These are phyloP conservation scores for Drosophila birchii DNA, from an alignment of 2,888 invertebrate species.

Conservation along the genomic window DNA sequence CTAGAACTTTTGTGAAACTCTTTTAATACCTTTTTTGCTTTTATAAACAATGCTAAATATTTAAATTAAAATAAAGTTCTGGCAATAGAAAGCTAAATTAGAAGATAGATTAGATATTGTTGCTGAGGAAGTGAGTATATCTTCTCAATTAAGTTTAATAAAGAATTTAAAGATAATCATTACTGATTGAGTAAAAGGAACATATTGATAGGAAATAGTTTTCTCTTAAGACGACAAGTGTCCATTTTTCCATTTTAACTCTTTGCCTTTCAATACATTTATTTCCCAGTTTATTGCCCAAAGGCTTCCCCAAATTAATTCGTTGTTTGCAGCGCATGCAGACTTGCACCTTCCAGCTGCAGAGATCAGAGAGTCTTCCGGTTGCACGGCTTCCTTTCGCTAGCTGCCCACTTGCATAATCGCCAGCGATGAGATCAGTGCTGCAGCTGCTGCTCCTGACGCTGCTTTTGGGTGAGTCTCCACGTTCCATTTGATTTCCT, in stretches of 20 bases:
- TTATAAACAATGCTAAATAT: background rate
- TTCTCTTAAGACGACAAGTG: no score
- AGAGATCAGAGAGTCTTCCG: constrained; percentile 52
- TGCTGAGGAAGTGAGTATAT: no score
- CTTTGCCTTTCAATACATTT: background rate
- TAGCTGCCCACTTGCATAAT: constrained; percentile 59
- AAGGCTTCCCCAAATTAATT: background rate
- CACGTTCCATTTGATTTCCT: constrained; percentile 40
- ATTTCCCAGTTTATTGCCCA: background rate
- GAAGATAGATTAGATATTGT: no score
- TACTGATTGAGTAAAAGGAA: background rate
- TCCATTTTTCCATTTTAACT: background rate
- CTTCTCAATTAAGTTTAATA: background rate
- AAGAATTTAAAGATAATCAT: background rate
- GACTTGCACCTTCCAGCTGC: constrained; percentile 33
- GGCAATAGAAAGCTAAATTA: no score
- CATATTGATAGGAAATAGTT: background rate
- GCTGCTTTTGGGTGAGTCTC: constrained; percentile 64
- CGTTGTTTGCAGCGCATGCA: background rate
- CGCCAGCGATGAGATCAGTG: constrained; percentile 58
- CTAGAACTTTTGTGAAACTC: no score
- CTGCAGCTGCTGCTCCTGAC: constrained; percentile 60
- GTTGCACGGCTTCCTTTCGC: constrained; percentile 53
- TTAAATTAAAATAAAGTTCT: no score
- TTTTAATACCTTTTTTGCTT: background rate